These are phyloP conservation scores for Melipona quadrifasciata DNA, from an alignment of 1,140 invertebrate species.

Conservation along the genomic window DNA sequence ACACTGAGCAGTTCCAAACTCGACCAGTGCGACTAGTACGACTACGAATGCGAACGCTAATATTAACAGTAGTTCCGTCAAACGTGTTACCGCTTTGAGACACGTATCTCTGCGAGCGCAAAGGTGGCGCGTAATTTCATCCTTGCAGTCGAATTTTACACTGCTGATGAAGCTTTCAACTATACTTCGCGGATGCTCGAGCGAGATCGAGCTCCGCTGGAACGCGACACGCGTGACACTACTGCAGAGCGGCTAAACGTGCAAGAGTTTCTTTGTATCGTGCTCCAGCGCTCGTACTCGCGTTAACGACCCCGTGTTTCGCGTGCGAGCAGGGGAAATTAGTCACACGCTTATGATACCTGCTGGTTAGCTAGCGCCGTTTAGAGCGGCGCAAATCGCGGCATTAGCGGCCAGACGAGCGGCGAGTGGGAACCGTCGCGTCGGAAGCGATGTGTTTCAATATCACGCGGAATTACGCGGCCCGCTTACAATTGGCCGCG, in stretches of 20 bases:
- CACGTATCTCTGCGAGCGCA: not conserved
- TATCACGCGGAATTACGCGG: conserved; percentile 43
- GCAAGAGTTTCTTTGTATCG: conserved; percentile 2
- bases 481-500: conserved; percentile 16
- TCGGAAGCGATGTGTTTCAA: conserved; percentile 37
- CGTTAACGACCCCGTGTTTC: conserved; percentile 7
- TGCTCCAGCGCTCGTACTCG: not conserved
- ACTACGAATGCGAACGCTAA: too few relatives aligned
- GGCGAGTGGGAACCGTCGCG: conserved; percentile 33
- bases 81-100: not conserved
- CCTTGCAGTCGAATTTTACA: not conserved
- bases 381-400: conserved; percentile 37
- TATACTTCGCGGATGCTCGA: not conserved
- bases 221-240: not conserved
- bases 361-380: not conserved
- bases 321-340: conserved; percentile 21
- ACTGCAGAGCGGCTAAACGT: not conserved
- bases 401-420: conserved; percentile 38
- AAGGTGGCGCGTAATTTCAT: not conserved
- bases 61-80: not conserved
- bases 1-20: too few relatives aligned
- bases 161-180: not conserved
- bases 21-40: too few relatives aligned
- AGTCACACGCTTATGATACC: conserved; percentile 32
- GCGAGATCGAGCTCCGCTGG: not conserved